phyloP scores from a whole-genome alignment of 2,888 invertebrate genomes.

The Cenopis cana region DNA sequence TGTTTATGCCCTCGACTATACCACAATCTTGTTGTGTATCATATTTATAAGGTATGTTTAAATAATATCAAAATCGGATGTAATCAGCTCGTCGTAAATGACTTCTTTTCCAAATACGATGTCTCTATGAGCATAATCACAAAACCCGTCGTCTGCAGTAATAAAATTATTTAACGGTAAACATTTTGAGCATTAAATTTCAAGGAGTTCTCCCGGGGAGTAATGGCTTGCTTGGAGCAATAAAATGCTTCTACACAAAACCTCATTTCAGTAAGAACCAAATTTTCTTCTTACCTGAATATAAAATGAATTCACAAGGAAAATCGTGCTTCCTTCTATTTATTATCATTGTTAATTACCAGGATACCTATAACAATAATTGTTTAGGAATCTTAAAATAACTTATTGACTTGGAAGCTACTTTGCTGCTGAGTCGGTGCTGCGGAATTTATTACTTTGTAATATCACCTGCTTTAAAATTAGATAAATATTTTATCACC shows the following conservation, averaged over 20 bases:
- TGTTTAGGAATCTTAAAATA: conserved; percentile 3
- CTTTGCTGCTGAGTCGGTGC: background rate
- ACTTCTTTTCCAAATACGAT: too few species aligned
- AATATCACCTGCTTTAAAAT: too few species aligned
- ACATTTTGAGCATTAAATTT: conserved; percentile 72
- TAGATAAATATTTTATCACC: too few species aligned
- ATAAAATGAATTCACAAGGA: conserved; percentile 35
- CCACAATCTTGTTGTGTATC: too few species aligned
- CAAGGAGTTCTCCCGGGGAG: conserved; percentile 43
- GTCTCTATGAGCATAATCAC: too few species aligned
- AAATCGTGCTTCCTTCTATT: conserved; percentile 23
- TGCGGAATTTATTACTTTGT: background rate
- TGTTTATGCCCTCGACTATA: too few species aligned
- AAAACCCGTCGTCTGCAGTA: conserved; percentile 62
- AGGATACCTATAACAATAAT: background rate
- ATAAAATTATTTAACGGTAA: conserved; percentile 72
- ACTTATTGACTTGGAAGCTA: background rate
- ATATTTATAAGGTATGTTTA: too few species aligned
- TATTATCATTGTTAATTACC: conserved; percentile 30
- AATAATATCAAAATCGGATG: too few species aligned
- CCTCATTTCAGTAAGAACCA: conserved; percentile 51
- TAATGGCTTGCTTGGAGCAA: conserved; percentile 48
- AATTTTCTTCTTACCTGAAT: conserved; percentile 52
- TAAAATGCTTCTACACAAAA: conserved; percentile 55
- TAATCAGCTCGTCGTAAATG: too few species aligned